Conservation (phyloP, 1,140 invertebrate species). For the Drosophila rhopaloa region DNA sequence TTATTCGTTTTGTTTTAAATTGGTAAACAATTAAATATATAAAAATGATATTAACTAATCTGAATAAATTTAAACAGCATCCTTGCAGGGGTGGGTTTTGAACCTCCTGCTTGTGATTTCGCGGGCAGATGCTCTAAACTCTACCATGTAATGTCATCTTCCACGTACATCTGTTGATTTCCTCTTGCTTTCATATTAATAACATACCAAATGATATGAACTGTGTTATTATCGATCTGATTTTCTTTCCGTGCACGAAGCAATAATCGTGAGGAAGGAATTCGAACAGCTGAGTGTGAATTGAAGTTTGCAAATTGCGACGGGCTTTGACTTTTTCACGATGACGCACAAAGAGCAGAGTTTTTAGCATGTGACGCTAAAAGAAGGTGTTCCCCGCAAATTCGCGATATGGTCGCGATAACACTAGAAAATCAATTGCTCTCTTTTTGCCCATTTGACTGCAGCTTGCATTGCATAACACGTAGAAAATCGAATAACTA, state of each 20-base stretch:
- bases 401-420: slow-evolving; percentile 30
- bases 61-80: no score
- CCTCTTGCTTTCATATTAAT: no score
- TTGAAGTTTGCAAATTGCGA: slow-evolving; percentile 32
- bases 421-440: slow-evolving; percentile 25
- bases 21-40: no score
- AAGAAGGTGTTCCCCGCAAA: slow-evolving; percentile 27
- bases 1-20: no score
- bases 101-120: no score
- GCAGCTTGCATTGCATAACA: slow-evolving; percentile 54
- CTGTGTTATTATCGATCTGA: background rate
- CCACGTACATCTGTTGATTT: no score
- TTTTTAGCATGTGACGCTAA: slow-evolving; percentile 58
- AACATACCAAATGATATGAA: background rate
- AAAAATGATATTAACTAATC: no score
- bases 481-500: slow-evolving; percentile 37
- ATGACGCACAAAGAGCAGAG: slow-evolving; percentile 66
- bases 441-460: slow-evolving; percentile 20
- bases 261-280: background rate
- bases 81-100: no score
- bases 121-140: no score
- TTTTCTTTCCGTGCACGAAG: slow-evolving; percentile 1
- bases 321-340: slow-evolving; percentile 16
- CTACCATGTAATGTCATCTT: no score
- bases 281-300: slow-evolving; percentile 10